Percentiles rank a stretch among this genome's conserved stretches.
These are phyloP conservation scores for Dreissena rostriformis DNA, from an alignment of 1,140 invertebrate species.

Conservation along the genomic window DNA sequence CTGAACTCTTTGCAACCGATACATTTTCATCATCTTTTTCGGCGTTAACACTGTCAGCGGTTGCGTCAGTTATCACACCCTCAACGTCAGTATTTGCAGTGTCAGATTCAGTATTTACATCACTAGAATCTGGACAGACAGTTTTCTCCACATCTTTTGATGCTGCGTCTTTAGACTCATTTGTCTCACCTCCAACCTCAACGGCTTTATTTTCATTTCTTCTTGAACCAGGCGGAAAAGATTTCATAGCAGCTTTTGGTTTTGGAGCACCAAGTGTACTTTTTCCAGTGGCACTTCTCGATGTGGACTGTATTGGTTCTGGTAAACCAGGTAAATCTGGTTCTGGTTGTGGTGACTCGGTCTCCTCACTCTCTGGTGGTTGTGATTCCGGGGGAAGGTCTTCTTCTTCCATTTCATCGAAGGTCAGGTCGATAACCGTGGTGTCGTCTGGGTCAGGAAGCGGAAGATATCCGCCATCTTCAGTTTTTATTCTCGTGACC, in stretches of 20 bases:
- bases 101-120: conserved; percentile 2
- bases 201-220: not conserved
- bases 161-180: not conserved
- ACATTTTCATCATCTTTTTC: not conserved
- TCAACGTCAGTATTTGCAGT: not conserved
- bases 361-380: not conserved
- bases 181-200: not conserved
- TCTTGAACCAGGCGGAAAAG: not conserved
- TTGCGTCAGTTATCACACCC: not conserved
- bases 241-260: too few relatives aligned
- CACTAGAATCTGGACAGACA: not conserved
- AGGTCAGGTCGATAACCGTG: conserved; percentile 27
- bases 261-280: not conserved
- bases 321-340: too few relatives aligned
- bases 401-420: conserved; percentile 18
- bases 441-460: not conserved
- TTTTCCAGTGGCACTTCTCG: not conserved
- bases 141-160: not conserved
- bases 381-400: not conserved
- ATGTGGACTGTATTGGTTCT: not conserved
- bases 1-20: not conserved
- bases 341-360: not conserved
- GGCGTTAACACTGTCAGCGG: not conserved
- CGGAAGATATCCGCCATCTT: conserved; percentile 30
- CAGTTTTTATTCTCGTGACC: conserved; percentile 35